A percentile compares a stretch with the other conserved stretches of the same genome.
Conservation (phyloP, 2,888 invertebrate genomes). For the Meteorus cinctellus region DNA sequence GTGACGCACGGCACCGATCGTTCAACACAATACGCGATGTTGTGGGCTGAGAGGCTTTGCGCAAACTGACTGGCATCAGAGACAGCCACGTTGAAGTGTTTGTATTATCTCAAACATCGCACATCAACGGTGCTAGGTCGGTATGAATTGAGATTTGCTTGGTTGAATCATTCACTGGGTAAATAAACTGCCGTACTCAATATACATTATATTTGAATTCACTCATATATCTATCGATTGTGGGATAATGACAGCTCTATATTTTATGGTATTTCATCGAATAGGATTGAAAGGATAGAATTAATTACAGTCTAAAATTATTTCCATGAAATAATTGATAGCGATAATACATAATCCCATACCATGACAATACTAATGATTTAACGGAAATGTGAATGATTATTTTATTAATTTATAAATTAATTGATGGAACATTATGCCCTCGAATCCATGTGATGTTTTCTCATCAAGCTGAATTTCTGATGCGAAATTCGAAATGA, state of each 20-base stretch:
- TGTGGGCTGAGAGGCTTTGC: constrained; percentile 51
- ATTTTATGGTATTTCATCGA: too few species aligned
- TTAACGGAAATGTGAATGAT: too few species aligned
- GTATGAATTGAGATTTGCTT: not conserved
- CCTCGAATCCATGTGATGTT: too few species aligned
- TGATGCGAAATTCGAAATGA: too few species aligned
- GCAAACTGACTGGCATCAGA: constrained; percentile 49
- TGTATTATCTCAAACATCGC: constrained; percentile 52
- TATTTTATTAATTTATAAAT: too few species aligned
- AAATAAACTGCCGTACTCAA: not conserved
- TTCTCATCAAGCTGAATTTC: too few species aligned
- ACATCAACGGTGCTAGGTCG: constrained; percentile 24
- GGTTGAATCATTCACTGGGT: not conserved
- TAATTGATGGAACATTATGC: too few species aligned
- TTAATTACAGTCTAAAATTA: too few species aligned
- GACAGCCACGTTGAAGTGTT: constrained; percentile 49
- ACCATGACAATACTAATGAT: too few species aligned
- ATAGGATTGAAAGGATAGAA: too few species aligned
- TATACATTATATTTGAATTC: not conserved
- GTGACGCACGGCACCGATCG: constrained; percentile 7
- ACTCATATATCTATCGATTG: not conserved
- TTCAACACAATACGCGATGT: constrained; percentile 46
- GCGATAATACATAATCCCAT: too few species aligned
- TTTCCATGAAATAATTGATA: too few species aligned
- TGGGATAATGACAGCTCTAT: not conserved